A percentile compares a stretch with the other conserved stretches of the same genome.
These are phyloP conservation scores for Chrysolina haemoptera DNA, from an alignment of 2,888 invertebrate genomes.

Conservation along the genomic window DNA sequence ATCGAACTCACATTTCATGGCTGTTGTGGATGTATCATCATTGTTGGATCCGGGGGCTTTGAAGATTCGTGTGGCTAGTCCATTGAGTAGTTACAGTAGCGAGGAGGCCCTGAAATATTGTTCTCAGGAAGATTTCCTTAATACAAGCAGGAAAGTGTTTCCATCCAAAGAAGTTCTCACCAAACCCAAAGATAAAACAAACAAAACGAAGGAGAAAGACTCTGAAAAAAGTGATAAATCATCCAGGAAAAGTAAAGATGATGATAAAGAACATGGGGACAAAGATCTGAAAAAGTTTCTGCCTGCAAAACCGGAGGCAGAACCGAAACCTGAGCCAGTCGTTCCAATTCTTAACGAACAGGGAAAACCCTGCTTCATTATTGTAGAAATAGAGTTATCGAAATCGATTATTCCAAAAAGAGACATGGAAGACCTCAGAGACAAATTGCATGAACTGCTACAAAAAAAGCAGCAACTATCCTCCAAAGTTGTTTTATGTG, in stretches of 20 bases:
- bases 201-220: constrained; percentile 32
- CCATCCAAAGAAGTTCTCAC: constrained; percentile 34
- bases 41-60: constrained; percentile 66
- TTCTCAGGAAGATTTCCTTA: constrained; percentile 63
- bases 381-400: constrained; percentile 65
- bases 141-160: constrained; percentile 42
- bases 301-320: constrained; percentile 40
- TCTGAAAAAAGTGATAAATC: constrained; percentile 32
- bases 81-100: constrained; percentile 60
- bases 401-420: constrained; percentile 58
- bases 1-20: constrained; percentile 65
- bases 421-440: constrained; percentile 62
- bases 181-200: constrained; percentile 32
- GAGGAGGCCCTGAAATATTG: constrained; percentile 61
- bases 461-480: constrained; percentile 9
- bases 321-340: constrained; percentile 60
- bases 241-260: constrained; percentile 25
- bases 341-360: constrained; percentile 61
- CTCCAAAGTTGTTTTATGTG: constrained; percentile 50
- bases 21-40: constrained; percentile 62
- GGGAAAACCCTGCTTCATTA: constrained; percentile 64
- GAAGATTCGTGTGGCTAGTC: constrained; percentile 60
- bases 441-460: constrained; percentile 35
- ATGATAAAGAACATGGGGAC: constrained; percentile 28
- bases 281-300: constrained; percentile 27